These are phyloP conservation scores for Baccha elongata DNA, from an alignment of 2,888 invertebrate species.

Conservation along the genomic window DNA sequence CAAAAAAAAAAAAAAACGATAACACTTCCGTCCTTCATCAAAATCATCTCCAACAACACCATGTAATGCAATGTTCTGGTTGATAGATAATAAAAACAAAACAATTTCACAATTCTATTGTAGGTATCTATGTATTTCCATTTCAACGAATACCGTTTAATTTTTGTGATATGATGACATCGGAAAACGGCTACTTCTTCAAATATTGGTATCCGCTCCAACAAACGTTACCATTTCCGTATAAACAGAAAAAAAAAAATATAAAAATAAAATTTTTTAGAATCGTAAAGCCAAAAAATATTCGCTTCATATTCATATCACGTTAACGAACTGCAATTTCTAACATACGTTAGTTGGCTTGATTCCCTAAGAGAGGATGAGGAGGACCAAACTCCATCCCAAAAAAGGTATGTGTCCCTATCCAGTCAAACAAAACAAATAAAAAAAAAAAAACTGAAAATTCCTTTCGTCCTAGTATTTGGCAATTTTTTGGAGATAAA, in stretches of 20 bases:
- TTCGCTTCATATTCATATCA: constrained; percentile 70
- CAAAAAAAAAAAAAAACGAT: background rate
- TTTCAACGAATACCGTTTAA: constrained; percentile 51
- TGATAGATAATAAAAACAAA: constrained; percentile 40
- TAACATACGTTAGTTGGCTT: constrained; percentile 68
- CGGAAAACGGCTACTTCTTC: constrained; percentile 17
- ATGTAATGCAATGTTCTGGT: constrained; percentile 24
- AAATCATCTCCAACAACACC: constrained; percentile 28
- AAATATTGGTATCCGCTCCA: constrained; percentile 59
- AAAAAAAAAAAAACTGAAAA: background rate
- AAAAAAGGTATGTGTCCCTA: no score
- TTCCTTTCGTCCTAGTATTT: constrained; percentile 44
- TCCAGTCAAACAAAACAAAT: no score
- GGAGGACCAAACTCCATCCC: background rate
- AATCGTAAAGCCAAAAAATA: constrained; percentile 43
- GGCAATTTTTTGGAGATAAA: constrained; percentile 54
- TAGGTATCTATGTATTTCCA: constrained; percentile 62
- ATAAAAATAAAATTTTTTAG: constrained; percentile 27
- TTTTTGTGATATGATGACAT: constrained; percentile 36
- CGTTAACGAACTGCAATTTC: constrained; percentile 73
- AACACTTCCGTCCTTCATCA: constrained; percentile 25
- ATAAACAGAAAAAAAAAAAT: constrained; percentile 19
- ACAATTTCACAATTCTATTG: constrained; percentile 61
- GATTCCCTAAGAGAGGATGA: constrained; percentile 46
- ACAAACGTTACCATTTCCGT: constrained; percentile 37